These are phyloP conservation scores for Pissodes strobi DNA, from an alignment of 1,140 invertebrate species.

Conservation along the genomic window DNA sequence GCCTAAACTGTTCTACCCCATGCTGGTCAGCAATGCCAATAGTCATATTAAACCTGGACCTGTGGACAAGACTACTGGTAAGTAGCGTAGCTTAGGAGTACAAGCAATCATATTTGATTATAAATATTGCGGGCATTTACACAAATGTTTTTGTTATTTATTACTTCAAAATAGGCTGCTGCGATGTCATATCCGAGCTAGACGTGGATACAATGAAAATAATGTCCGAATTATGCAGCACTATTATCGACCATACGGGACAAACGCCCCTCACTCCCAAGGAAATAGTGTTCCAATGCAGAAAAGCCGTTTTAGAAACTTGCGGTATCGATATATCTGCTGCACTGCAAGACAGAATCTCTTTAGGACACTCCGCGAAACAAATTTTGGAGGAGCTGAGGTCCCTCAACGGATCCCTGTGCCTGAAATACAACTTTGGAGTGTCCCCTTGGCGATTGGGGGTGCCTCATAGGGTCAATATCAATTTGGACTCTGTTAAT, in stretches of 20 bases:
- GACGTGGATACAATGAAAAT: constrained; percentile 74
- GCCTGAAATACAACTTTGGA: constrained; percentile 74
- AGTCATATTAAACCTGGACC: constrained; percentile 61
- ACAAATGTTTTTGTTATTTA: not conserved
- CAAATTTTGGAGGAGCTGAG: constrained; percentile 71
- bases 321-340: constrained; percentile 74
- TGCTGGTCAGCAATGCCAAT: constrained; percentile 69
- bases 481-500: constrained; percentile 37
- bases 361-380: constrained; percentile 68
- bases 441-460: constrained; percentile 69
- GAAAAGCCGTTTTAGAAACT: constrained; percentile 68
- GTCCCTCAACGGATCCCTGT: constrained; percentile 72
- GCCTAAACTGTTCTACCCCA: constrained; percentile 93
- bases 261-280: constrained; percentile 53
- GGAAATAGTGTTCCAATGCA: constrained; percentile 66
- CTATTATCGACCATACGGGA: constrained; percentile 57
- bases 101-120: too few relatives aligned
- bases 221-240: constrained; percentile 73
- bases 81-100: too few relatives aligned
- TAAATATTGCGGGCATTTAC: too few relatives aligned
- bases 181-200: constrained; percentile 75
- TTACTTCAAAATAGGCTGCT: constrained; percentile 64
- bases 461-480: constrained; percentile 58
- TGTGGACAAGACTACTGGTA: constrained; percentile 63
- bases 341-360: constrained; percentile 68